Base-by-base conservation (phyloP, 2,797 vertebrate species). In the Dermochelys coriacea region DNA sequence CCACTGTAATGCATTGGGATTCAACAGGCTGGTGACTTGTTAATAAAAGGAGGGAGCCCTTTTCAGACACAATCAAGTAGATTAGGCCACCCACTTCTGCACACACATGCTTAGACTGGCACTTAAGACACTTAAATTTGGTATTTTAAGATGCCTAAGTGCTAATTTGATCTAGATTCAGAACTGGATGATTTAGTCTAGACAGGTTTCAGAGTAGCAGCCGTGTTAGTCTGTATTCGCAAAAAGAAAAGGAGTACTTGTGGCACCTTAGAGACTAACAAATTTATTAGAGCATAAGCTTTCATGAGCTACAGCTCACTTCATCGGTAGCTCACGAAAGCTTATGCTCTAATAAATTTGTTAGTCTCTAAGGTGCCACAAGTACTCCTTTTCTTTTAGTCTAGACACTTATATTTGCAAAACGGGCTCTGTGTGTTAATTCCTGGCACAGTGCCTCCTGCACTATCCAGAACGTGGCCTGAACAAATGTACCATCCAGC, bases 101-200 rank as follows among this genome's bases (percentile, higher is more conserved):
- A 23, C 84, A 93, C 82, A 93, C 87, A 86, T 93, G 96, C 95
- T 97, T 93, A 88, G 95, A 95, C 90, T 93, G 93, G 82, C 96
- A 94, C 94, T 91, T 95, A 91, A 90, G 88, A 94, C 87, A 47
- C 96, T 96, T 89, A 93, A 95, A 96, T 96, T 89, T 92, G 88
- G 93, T 95, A 85, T 94, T 61, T 61, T 89, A 91, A 97, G 94
- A 95, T 95, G 94, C 93, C 94, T 92, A 82, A 95, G 88, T 31
- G 25, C 91, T 84, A 86, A 94, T 94, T 94, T 87, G 88, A 85
- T 93, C 95, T 96, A 93, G 96, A 86, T 89, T 90, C 96, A 96
- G 95, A 96, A 90, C 91, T 59, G 64, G 37, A 37, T 19, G 23
- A 71, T 23, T 41, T 37, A 41, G 23, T 37, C n/a, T 41, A 41